A percentile compares a stretch with the other conserved stretches of the same genome.
Evolutionary conservation across 2,797 vertebrate genomes (phyloP).

Genomic region (Xenops minutus): DNA sequence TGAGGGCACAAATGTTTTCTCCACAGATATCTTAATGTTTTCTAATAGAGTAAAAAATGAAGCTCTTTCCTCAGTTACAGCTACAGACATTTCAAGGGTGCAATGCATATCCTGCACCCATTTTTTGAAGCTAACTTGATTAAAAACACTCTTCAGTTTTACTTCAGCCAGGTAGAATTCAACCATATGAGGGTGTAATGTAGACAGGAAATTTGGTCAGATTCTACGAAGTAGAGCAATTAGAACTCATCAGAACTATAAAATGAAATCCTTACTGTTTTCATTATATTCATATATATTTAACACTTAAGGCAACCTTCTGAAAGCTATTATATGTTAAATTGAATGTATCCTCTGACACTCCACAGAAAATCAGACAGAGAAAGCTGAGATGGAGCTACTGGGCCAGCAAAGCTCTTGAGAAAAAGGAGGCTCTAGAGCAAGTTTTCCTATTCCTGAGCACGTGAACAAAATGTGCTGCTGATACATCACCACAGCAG

Average conservation of each 20-base stretch:
- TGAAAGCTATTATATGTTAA: background rate
- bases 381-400: background rate
- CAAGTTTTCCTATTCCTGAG: background rate
- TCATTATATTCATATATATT: background rate
- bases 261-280: background rate
- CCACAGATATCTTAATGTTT: background rate
- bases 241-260: background rate
- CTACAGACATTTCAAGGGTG: background rate
- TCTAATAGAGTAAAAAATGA: background rate
- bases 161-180: background rate
- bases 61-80: background rate
- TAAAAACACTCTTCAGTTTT: accelerated
- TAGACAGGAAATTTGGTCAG: background rate
- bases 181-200: accelerated
- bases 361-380: background rate
- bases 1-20: background rate
- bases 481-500: background rate
- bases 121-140: background rate
- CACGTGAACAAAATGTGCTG: background rate
- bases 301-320: background rate
- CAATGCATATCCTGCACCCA: background rate
- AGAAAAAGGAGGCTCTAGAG: background rate
- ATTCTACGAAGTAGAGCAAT: background rate
- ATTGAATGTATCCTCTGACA: background rate
- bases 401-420: background rate